Base-by-base conservation (phyloP, 2,797 vertebrate species). In the Cygnus olor region DNA sequence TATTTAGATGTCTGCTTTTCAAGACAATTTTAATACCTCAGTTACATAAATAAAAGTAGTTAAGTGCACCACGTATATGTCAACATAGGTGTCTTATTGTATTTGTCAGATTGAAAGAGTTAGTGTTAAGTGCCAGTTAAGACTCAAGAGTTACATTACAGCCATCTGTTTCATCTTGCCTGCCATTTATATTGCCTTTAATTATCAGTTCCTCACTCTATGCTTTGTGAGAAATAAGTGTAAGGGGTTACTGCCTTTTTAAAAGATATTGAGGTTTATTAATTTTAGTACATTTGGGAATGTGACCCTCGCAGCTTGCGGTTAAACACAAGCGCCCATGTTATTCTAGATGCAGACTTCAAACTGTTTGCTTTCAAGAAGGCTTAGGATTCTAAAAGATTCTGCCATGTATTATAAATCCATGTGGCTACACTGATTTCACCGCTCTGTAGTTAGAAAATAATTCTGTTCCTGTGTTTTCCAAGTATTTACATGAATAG, bases 121-220 rank as follows among this genome's bases (percentile, higher is more conserved):
- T 96, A 92, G 53, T 89, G 69, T n/a, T 95, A 93, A 96, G 95
- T 96, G 95, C 93, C 90, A 95, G 34, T 95, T 96, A 94, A 96
- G 94, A 92, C 71, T 72, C 90, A 82, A 77, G 25, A 96, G 85
- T 93, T 95, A 51, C 14, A 27, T 84, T 94, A 69, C 78, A 83
- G 87, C 93, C 88, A 90, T 95, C 93, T 96, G 96, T 91, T 97
- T 93, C 76, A 86, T 90, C 85, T 95, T 95, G 85, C 94, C 68
- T 96, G 30, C 64, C 89, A 84, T 90, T 95, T 97, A 11, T 81
- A 88, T 70, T 85, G 86, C 91, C 95, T 98, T 97, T 93, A 96
- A 94, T 96, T 89, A 91, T 66, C 73, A 53, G 63, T 84, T 94
- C 76, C 56, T 92, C 89, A 83, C 58, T 86, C 65, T 74, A 13